These are phyloP conservation scores for Trichacis sp. DNA, from an alignment of 2,888 invertebrate species.

Conservation along the genomic window DNA sequence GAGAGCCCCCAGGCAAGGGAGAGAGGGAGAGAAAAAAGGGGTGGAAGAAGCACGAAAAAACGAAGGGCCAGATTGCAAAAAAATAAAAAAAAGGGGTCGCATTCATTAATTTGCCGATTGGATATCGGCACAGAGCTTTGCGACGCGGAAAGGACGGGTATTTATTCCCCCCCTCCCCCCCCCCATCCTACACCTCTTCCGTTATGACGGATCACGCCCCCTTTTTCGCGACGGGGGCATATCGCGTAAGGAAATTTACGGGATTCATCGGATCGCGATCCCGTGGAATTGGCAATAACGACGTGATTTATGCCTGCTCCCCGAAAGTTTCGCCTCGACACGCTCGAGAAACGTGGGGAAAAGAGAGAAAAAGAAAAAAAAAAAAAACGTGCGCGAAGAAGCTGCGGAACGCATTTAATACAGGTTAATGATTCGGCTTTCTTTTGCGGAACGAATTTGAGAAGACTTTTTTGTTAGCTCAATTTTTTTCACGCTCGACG, in stretches of 20 bases:
- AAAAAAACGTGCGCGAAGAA: not conserved
- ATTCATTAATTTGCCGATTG: conserved; percentile 38
- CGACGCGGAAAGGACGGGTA: conserved; percentile 10
- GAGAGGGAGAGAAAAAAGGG: not conserved
- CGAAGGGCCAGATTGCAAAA: too few species aligned
- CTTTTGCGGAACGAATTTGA: not conserved
- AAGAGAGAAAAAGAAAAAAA: not conserved
- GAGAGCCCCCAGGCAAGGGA: too few species aligned
- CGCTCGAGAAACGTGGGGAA: not conserved
- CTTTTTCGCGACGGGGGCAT: conserved; percentile 28
- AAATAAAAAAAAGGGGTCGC: conserved; percentile 8
- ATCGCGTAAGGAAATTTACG: conserved; percentile 28
- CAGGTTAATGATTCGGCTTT: conserved; percentile 1
- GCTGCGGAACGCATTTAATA: not conserved
- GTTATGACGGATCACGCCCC: conserved; percentile 35
- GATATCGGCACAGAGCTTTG: conserved; percentile 1
- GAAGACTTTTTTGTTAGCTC: not conserved
- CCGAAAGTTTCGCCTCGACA: not conserved
- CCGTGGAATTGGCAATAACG: conserved; percentile 35
- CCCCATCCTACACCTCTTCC: too few species aligned
- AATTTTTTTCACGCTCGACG: not conserved
- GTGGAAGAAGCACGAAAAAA: not conserved
- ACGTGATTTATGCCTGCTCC: conserved; percentile 27
- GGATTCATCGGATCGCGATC: conserved; percentile 27
- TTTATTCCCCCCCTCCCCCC: conserved; percentile 20